Evolutionary conservation across 2,113 vertebrate genomes (phyloP).

Genomic region (Oreochromis spilurus): DNA sequence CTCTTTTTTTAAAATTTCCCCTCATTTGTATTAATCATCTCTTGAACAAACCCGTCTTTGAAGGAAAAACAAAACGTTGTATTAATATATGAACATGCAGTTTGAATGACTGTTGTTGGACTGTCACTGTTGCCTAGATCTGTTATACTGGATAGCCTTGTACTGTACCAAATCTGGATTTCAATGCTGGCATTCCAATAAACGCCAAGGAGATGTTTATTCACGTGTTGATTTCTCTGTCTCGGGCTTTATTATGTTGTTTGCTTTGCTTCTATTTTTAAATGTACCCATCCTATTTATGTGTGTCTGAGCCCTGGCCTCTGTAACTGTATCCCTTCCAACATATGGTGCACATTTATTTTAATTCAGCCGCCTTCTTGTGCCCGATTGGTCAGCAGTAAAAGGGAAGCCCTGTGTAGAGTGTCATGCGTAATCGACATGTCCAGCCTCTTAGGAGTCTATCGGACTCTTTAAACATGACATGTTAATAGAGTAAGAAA

Average conservation of each 20-base stretch:
- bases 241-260: not conserved
- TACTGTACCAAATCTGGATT: slow-evolving; percentile 71
- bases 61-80: not conserved
- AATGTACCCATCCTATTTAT: not conserved
- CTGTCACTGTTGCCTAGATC: slow-evolving; percentile 60
- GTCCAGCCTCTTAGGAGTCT: not conserved
- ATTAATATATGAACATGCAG: slow-evolving; percentile 44
- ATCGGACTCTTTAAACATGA: not conserved
- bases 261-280: not conserved
- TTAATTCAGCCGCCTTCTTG: not conserved
- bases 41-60: not conserved
- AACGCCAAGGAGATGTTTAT: slow-evolving; percentile 86
- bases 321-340: slow-evolving; percentile 19
- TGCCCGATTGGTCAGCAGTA: not conserved
- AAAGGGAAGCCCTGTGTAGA: not conserved
- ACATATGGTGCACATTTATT: slow-evolving; percentile 20
- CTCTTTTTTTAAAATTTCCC: not conserved
- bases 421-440: not conserved
- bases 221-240: slow-evolving; percentile 54
- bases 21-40: slow-evolving; percentile 15
- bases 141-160: slow-evolving; percentile 81
- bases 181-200: slow-evolving; percentile 91
- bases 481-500: not conserved
- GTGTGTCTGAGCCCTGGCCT: not conserved
- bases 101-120: slow-evolving; percentile 57